Evolutionary conservation across 2,888 invertebrate species (phyloP).

Genomic region (Cantharis nigra): DNA sequence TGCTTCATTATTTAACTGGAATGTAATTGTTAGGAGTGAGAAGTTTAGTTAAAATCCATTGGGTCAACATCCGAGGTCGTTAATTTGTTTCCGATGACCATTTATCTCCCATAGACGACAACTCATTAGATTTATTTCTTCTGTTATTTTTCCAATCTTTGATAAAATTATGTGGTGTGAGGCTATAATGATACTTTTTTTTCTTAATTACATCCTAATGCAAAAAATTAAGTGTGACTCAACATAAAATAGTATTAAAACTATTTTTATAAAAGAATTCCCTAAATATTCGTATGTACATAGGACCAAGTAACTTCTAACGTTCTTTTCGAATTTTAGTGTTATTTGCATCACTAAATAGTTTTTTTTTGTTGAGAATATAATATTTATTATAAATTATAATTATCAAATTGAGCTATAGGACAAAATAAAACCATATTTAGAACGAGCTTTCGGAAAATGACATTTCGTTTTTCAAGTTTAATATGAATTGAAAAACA

Average conservation of each 20-base stretch:
- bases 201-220: background rate
- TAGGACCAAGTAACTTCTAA: too few species aligned
- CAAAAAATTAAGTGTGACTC: background rate
- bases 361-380: too few species aligned
- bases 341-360: too few species aligned
- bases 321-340: too few species aligned
- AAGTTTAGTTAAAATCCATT: conserved; percentile 20
- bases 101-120: conserved; percentile 23
- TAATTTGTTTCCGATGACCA: conserved; percentile 30
- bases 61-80: conserved; percentile 23
- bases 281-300: too few species aligned
- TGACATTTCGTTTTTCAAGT: too few species aligned
- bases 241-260: background rate
- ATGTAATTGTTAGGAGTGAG: conserved; percentile 6
- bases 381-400: too few species aligned
- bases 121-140: conserved; percentile 14
- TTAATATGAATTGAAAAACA: too few species aligned
- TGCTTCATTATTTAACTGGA: background rate
- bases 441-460: too few species aligned
- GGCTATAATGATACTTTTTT: background rate
- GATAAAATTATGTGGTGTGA: background rate
- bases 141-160: background rate
- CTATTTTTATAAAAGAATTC: background rate
- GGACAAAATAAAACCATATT: too few species aligned
- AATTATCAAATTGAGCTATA: too few species aligned